A percentile compares a stretch with the other conserved stretches of the same genome.
These are phyloP conservation scores for Euphonia xanthogaster DNA, from an alignment of 2,797 vertebrate genomes.

Conservation along the genomic window DNA sequence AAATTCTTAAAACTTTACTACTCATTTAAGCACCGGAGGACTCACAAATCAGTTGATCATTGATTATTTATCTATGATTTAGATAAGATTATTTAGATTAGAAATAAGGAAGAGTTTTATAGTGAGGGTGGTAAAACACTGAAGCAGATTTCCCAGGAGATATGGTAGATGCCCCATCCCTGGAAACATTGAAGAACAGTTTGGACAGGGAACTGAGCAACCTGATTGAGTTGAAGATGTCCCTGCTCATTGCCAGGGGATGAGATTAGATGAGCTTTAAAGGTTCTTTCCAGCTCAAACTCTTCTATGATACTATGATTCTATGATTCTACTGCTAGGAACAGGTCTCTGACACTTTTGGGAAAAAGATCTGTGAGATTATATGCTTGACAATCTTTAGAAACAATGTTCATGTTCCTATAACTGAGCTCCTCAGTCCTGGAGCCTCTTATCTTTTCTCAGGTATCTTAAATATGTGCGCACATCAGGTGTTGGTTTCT, in stretches of 20 bases:
- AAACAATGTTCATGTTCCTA: not conserved
- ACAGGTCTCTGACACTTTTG: not conserved
- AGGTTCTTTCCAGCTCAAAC: not conserved
- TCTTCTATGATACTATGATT: not conserved
- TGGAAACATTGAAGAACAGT: not conserved
- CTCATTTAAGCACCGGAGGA: not conserved
- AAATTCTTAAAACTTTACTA: not conserved
- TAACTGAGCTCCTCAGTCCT: not conserved
- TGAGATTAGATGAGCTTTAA: not conserved
- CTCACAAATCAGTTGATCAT: not conserved
- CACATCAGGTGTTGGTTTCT: not conserved
- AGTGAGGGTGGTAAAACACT: not conserved
- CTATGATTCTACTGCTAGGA: not conserved
- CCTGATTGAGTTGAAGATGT: not conserved
- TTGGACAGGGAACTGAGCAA: not conserved
- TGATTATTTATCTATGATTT: not conserved
- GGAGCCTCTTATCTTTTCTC: not conserved
- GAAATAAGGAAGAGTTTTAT: not conserved
- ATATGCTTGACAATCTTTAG: not conserved
- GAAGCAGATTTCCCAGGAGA: not conserved
- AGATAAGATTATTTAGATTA: not conserved
- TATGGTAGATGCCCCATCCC: too few relatives aligned
- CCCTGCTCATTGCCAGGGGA: not conserved
- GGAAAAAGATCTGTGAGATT: not conserved
- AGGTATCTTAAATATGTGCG: not conserved